A percentile compares a stretch with the other conserved stretches of the same genome.
Evolutionary conservation across 2,888 invertebrate species (phyloP).

Genomic region (Arge pagana): DNA sequence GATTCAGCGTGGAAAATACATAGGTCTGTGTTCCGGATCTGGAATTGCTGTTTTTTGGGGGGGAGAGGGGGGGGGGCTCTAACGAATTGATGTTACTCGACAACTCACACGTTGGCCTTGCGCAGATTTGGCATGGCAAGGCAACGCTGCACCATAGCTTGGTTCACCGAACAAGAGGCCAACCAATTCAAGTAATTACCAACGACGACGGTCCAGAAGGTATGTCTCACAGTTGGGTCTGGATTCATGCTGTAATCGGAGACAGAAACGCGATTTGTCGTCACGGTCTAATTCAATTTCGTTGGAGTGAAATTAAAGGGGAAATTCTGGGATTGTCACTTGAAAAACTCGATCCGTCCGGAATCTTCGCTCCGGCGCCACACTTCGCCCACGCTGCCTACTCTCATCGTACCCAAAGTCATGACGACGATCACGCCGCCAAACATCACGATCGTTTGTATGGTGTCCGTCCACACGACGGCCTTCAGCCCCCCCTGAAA

Average conservation of each 20-base stretch:
- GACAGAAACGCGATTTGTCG: not conserved
- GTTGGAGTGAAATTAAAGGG: too few species aligned
- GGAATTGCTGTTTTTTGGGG: not conserved
- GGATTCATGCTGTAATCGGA: slow-evolving; percentile 67
- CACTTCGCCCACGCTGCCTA: slow-evolving; percentile 69
- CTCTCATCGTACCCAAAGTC: slow-evolving; percentile 67
- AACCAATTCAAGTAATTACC: slow-evolving; percentile 83
- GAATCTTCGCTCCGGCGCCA: slow-evolving; percentile 66
- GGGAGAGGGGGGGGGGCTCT: not conserved
- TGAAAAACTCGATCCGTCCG: slow-evolving; percentile 73
- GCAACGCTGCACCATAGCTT: slow-evolving; percentile 86
- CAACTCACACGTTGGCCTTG: slow-evolving; percentile 72
- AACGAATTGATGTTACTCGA: not conserved
- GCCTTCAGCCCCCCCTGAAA: slow-evolving; percentile 77
- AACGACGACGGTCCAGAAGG: slow-evolving; percentile 78
- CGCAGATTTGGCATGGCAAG: slow-evolving; percentile 74
- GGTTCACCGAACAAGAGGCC: slow-evolving; percentile 81
- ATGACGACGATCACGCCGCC: slow-evolving; percentile 71
- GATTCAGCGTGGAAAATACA: too few species aligned
- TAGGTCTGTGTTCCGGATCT: slow-evolving; percentile 9
- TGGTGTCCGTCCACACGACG: slow-evolving; percentile 80
- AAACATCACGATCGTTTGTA: slow-evolving; percentile 77
- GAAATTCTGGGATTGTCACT: slow-evolving; percentile 59
- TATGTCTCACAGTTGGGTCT: slow-evolving; percentile 77
- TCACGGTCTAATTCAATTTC: too few species aligned